Percentiles rank a stretch among this genome's conserved stretches.
Evolutionary conservation across 1,140 invertebrate genomes (phyloP).

Genomic region (Drosophila mojavensis): DNA sequence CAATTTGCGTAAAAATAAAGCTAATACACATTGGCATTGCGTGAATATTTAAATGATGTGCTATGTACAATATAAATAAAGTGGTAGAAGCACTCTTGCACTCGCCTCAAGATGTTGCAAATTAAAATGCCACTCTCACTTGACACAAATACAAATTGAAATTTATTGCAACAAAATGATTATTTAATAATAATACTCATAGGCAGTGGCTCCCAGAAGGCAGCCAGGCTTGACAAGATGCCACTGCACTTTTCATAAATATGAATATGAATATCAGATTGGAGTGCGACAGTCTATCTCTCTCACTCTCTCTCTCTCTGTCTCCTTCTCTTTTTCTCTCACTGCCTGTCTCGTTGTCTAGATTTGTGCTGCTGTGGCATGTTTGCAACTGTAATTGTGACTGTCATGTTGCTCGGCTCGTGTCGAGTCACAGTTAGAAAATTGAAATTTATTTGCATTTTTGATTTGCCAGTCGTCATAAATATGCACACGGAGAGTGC

Average conservation of each 20-base stretch:
- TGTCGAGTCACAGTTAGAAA: slow-evolving; percentile 68
- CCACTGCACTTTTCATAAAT: slow-evolving; percentile 78
- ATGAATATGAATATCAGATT: slow-evolving; percentile 62
- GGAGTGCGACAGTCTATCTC: not conserved
- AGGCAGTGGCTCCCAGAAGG: slow-evolving; percentile 13
- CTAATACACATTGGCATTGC: slow-evolving; percentile 56
- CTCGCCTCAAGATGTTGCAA: slow-evolving; percentile 40
- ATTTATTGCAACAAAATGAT: slow-evolving; percentile 80
- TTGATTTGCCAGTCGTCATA: slow-evolving; percentile 76
- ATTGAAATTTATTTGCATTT: slow-evolving; percentile 82
- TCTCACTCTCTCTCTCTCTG: not conserved
- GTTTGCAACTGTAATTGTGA: slow-evolving; percentile 73
- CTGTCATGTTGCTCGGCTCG: slow-evolving; percentile 70
- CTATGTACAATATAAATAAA: no score
- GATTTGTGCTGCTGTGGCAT: slow-evolving; percentile 25
- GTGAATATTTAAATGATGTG: slow-evolving; percentile 60
- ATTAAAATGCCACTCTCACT: slow-evolving; percentile 72
- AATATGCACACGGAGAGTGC: slow-evolving; percentile 64
- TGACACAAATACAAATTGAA: slow-evolving; percentile 70
- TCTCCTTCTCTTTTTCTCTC: not conserved
- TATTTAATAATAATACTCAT: slow-evolving; percentile 72
- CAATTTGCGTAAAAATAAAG: slow-evolving; percentile 36
- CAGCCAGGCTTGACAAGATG: slow-evolving; percentile 57
- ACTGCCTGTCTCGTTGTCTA: not conserved
- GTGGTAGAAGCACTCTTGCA: not conserved